Evolutionary conservation across 1,140 invertebrate species (phyloP).

Genomic region (Drosophila bifasciata): DNA sequence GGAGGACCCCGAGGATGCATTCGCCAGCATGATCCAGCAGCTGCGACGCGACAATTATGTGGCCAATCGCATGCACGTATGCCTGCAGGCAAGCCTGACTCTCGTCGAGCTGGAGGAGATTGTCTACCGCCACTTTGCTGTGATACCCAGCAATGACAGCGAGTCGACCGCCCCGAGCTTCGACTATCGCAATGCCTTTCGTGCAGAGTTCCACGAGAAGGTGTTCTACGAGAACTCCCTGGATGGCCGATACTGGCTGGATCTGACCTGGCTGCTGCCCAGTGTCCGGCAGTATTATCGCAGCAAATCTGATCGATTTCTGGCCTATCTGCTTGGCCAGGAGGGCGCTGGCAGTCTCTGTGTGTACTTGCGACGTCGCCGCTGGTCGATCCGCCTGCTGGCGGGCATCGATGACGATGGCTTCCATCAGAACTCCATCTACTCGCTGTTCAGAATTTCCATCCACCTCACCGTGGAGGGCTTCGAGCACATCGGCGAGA

Average conservation of each 20-base stretch:
- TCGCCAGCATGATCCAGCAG: conserved; percentile 89
- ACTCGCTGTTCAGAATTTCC: conserved; percentile 89
- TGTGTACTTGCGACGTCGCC: conserved; percentile 91
- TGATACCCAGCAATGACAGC: conserved; percentile 87
- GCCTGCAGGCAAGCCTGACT: conserved; percentile 91
- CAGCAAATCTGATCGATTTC: conserved; percentile 91
- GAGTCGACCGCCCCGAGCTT: conserved; percentile 82
- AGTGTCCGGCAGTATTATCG: conserved; percentile 88
- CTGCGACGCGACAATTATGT: conserved; percentile 94
- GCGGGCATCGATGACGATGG: conserved; percentile 90
- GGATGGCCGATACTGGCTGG: conserved; percentile 88
- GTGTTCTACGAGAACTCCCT: conserved; percentile 92
- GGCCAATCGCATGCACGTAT: conserved; percentile 94
- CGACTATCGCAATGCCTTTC: conserved; percentile 86
- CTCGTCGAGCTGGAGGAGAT: conserved; percentile 89
- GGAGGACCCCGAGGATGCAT: conserved; percentile 87
- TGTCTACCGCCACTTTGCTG: conserved; percentile 87
- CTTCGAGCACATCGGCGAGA: conserved; percentile 88
- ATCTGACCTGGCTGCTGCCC: conserved; percentile 93
- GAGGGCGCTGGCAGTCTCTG: conserved; percentile 95
- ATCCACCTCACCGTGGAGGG: conserved; percentile 93
- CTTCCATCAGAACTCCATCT: conserved; percentile 90
- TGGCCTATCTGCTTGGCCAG: conserved; percentile 93
- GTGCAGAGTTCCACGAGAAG: conserved; percentile 87
- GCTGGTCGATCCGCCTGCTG: conserved; percentile 92